Conservation (phyloP, 1,140 invertebrate genomes). For the Periplaneta americana region DNA sequence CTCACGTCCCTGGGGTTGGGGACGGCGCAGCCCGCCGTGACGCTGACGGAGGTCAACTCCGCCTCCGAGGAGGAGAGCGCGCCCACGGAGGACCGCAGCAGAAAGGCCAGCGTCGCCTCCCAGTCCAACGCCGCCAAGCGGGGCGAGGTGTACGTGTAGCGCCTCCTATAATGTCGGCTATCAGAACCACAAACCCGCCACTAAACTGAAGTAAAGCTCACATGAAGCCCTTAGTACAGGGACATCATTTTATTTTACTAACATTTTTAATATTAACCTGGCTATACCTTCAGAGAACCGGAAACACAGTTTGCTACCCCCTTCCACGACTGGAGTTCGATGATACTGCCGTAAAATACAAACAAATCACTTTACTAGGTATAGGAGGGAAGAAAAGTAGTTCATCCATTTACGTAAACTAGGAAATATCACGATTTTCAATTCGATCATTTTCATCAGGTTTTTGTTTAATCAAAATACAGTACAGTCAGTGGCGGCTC, state of each 20-base stretch:
- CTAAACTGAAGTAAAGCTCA: not conserved
- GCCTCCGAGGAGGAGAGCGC: slow-evolving; percentile 1
- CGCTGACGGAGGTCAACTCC: slow-evolving; percentile 31
- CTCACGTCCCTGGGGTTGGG: slow-evolving; percentile 36
- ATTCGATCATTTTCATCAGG: too few relatives aligned
- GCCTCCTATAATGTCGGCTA: not conserved
- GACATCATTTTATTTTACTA: not conserved
- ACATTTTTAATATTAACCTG: not conserved
- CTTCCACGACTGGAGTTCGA: not conserved
- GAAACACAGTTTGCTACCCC: not conserved
- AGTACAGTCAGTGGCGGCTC: too few relatives aligned
- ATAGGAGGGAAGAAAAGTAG: too few relatives aligned
- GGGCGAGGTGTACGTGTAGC: slow-evolving; percentile 48
- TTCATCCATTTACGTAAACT: too few relatives aligned
- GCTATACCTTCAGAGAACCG: too few relatives aligned
- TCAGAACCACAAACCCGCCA: not conserved
- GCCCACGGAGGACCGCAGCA: slow-evolving; percentile 29
- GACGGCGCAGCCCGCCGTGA: slow-evolving; percentile 6
- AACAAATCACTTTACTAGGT: too few relatives aligned
- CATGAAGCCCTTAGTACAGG: not conserved
- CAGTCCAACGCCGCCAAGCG: slow-evolving; percentile 40
- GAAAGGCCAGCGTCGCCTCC: slow-evolving; percentile 33
- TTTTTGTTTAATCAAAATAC: too few relatives aligned
- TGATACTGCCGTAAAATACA: not conserved
- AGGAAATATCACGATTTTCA: too few relatives aligned